These are phyloP conservation scores for Oreochromis grahami DNA, from an alignment of 2,797 vertebrate genomes.

Conservation along the genomic window DNA sequence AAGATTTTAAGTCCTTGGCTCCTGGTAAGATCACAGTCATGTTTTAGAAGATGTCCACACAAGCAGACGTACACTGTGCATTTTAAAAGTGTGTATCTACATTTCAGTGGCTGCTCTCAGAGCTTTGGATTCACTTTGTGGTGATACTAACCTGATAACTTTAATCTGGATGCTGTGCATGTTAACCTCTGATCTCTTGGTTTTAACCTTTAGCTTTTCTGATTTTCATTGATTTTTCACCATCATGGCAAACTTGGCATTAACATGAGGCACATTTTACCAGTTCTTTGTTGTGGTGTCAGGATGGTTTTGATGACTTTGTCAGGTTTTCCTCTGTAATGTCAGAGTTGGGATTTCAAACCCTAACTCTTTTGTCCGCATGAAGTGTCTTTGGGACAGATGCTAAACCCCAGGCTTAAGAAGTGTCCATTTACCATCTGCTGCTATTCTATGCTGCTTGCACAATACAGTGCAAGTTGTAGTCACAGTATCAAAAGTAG, in stretches of 20 bases:
- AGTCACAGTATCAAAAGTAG: background rate
- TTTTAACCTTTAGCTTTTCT: background rate
- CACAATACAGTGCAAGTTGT: background rate
- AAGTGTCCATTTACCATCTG: background rate
- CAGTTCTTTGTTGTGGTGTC: background rate
- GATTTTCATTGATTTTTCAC: constrained; percentile 13
- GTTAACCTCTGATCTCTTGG: constrained; percentile 16
- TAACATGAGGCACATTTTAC: background rate
- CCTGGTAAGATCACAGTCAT: background rate
- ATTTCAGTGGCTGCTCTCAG: background rate
- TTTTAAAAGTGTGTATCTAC: background rate
- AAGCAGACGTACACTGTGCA: background rate
- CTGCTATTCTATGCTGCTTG: background rate
- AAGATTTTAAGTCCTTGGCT: background rate
- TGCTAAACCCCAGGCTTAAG: background rate
- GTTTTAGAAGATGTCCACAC: background rate
- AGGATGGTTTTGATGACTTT: background rate
- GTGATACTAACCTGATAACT: background rate
- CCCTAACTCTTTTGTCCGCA: background rate
- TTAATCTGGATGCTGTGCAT: background rate
- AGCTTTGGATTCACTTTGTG: background rate
- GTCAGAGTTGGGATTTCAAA: background rate
- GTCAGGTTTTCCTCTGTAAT: background rate
- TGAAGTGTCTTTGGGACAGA: background rate
- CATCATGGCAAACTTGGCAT: background rate